phyloP scores from a whole-genome alignment of 2,797 vertebrate species.

The Aldrovandia affinis region DNA sequence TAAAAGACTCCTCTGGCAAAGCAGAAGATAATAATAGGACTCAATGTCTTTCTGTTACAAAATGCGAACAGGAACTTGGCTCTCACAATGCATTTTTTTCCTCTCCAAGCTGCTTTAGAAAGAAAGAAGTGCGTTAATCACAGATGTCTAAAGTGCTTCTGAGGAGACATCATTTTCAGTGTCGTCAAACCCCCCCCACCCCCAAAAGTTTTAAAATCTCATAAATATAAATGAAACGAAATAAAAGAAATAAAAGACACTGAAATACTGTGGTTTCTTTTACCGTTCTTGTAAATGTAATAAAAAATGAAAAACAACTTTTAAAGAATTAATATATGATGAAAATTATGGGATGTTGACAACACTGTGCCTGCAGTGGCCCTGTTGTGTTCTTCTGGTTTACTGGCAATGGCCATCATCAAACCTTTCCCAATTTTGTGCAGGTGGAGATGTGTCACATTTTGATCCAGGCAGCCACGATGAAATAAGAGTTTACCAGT shows the following conservation, averaged over 20 bases:
- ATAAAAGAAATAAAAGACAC: too few species aligned
- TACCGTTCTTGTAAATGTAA: too few species aligned
- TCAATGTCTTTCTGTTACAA: conserved; percentile 77
- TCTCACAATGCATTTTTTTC: conserved; percentile 54
- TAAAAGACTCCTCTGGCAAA: conserved; percentile 73
- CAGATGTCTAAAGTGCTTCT: conserved; percentile 46
- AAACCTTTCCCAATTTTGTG: too few species aligned
- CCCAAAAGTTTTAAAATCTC: too few species aligned
- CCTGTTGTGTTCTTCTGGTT: neutral
- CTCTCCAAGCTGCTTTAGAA: conserved; percentile 56
- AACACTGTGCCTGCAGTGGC: neutral
- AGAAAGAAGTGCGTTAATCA: conserved; percentile 58
- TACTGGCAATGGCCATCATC: too few species aligned
- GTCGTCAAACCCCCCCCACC: conserved; percentile 44
- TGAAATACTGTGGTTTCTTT: too few species aligned
- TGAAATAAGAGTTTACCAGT: too few species aligned
- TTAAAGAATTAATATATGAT: conserved; percentile 26
- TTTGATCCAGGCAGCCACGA: too few species aligned
- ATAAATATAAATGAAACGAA: too few species aligned
- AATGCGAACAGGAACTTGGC: conserved; percentile 70
- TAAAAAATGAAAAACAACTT: conserved; percentile 45
- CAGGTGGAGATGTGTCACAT: too few species aligned
- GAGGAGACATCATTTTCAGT: conserved; percentile 37
- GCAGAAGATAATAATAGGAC: conserved; percentile 73
- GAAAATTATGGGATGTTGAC: too few species aligned